Evolutionary conservation across 2,797 vertebrate species (phyloP).

Genomic region (Rhinichthys osculus): DNA sequence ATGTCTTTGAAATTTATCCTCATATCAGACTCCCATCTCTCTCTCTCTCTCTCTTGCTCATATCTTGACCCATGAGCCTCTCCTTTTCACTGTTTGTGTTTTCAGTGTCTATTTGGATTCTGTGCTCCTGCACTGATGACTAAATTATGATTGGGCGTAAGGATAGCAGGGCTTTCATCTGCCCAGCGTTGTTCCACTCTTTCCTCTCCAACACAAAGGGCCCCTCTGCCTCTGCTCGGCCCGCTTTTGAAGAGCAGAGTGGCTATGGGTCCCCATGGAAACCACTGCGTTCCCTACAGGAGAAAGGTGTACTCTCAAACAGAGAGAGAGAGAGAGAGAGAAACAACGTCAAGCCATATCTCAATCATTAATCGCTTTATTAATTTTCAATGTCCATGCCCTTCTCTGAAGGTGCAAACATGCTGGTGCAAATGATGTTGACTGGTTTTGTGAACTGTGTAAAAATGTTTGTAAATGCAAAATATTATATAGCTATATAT

Average conservation of each 20-base stretch:
- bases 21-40: constrained; percentile 48
- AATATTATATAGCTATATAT: neutral
- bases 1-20: constrained; percentile 53
- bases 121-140: constrained; percentile 83
- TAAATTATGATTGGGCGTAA: constrained; percentile 93
- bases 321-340: constrained; percentile 6
- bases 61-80: constrained; percentile 51
- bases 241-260: constrained; percentile 85
- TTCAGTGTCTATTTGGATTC: constrained; percentile 76
- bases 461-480: neutral
- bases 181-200: constrained; percentile 72
- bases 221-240: constrained; percentile 76
- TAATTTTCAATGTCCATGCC: neutral
- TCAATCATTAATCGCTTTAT: constrained; percentile 9
- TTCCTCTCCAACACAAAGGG: constrained; percentile 81
- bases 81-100: constrained; percentile 58
- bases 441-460: neutral
- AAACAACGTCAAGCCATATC: constrained; percentile 6
- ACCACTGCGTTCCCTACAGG: constrained; percentile 70
- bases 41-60: constrained; percentile 61
- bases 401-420: neutral
- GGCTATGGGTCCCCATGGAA: constrained; percentile 88
- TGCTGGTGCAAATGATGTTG: neutral
- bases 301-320: constrained; percentile 63
- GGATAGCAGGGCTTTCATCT: constrained; percentile 91